Percentiles rank a stretch among this genome's conserved stretches.
These are phyloP conservation scores for Spea hammondii DNA, from an alignment of 2,797 vertebrate genomes.

Conservation along the genomic window DNA sequence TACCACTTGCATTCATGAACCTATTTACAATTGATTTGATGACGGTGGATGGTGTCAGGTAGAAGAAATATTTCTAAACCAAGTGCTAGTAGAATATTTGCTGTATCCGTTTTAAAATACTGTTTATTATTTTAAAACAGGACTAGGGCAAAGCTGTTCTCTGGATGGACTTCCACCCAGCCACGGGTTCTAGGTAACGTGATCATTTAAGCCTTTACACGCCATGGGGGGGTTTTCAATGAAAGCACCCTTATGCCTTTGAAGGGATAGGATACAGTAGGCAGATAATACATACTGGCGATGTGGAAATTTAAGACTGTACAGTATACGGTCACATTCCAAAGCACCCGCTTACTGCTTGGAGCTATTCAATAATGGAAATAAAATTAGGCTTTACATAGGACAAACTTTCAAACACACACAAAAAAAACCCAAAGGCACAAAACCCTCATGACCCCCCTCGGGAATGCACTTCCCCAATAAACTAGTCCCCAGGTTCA, in stretches of 20 bases:
- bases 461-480: not conserved
- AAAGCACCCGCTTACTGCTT: slow-evolving; percentile 53
- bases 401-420: slow-evolving; percentile 59
- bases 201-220: no score
- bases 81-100: slow-evolving; percentile 49
- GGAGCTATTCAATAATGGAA: slow-evolving; percentile 67
- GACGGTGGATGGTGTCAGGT: slow-evolving; percentile 54
- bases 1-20: slow-evolving; percentile 55
- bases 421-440: slow-evolving; percentile 54
- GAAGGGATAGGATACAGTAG: slow-evolving; percentile 62
- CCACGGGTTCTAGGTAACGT: no score
- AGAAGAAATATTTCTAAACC: slow-evolving; percentile 53
- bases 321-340: slow-evolving; percentile 37
- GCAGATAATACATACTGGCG: slow-evolving; percentile 61
- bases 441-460: not conserved
- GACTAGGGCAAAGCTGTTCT: no score
- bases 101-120: slow-evolving; percentile 67
- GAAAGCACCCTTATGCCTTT: no score
- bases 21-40: slow-evolving; percentile 63
- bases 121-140: slow-evolving; percentile 35
- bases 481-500: slow-evolving; percentile 53
- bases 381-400: slow-evolving; percentile 63
- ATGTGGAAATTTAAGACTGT: slow-evolving; percentile 52
- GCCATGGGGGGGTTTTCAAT: no score
- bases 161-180: no score